Percentiles rank a stretch among this genome's conserved stretches.
phyloP scores from a whole-genome alignment of 2,113 vertebrate genomes.

The Mustela lutreola region DNA sequence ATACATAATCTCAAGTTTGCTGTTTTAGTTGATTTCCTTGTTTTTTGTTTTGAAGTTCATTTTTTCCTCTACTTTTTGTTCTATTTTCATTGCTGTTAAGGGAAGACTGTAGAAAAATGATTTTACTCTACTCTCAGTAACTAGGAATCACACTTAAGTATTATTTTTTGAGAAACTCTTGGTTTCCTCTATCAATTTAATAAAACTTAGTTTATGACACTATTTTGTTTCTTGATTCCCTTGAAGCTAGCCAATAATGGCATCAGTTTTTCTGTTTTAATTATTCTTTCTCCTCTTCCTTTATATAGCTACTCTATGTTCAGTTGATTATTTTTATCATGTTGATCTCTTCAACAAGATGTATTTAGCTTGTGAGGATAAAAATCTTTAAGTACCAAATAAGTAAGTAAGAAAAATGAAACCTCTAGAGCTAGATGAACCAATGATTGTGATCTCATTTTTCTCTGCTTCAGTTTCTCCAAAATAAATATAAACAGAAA shows the following conservation, averaged over 20 bases:
- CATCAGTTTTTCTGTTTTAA: background rate
- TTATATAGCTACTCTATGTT: background rate
- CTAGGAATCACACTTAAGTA: background rate
- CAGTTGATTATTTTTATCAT: background rate
- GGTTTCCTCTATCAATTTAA: background rate
- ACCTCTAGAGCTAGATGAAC: background rate
- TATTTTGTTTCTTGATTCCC: background rate
- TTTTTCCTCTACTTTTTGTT: background rate
- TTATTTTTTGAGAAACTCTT: background rate
- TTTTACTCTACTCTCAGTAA: slow-evolving; percentile 2
- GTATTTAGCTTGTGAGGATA: background rate
- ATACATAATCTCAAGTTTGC: background rate
- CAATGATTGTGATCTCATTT: background rate
- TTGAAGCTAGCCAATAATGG: background rate
- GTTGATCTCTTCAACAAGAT: background rate
- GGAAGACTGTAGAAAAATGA: slow-evolving; percentile 8
- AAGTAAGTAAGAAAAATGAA: slow-evolving; percentile 22
- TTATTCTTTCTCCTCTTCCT: slow-evolving; percentile 9
- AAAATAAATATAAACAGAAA: slow-evolving; percentile 5
- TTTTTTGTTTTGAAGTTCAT: background rate
- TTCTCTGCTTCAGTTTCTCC: background rate
- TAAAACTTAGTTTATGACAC: slow-evolving; percentile 23
- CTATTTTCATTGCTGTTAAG: slow-evolving; percentile 26
- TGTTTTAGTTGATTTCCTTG: slow-evolving; percentile 3
- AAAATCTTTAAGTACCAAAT: background rate